Percentiles rank a stretch among this genome's conserved stretches.
phyloP scores from a whole-genome alignment of 1,140 invertebrate genomes.

The Maconellicoccus hirsutus region DNA sequence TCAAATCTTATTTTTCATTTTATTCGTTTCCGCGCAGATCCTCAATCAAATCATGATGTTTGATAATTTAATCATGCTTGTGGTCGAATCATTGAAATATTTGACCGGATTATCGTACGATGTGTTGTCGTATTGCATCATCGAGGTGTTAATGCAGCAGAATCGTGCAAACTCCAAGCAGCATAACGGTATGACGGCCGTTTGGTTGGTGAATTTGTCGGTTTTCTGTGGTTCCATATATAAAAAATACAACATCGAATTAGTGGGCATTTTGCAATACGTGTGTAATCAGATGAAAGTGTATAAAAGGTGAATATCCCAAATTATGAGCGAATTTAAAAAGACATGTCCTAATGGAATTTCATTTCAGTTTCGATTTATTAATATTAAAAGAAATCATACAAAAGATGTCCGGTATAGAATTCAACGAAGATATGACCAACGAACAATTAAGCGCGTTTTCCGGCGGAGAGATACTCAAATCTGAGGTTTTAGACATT shows the following conservation, averaged over 20 bases:
- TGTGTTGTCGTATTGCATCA: constrained; percentile 87
- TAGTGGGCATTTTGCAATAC: constrained; percentile 90
- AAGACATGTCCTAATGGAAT: neutral
- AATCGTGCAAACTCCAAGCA: constrained; percentile 67
- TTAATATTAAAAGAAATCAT: constrained; percentile 95
- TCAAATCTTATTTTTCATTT: constrained; percentile 25
- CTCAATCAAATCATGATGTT: constrained; percentile 90
- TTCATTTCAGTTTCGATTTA: constrained; percentile 68
- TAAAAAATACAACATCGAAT: constrained; percentile 94
- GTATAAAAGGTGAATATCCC: constrained; percentile 64
- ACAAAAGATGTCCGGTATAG: constrained; percentile 98
- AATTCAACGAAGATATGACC: constrained; percentile 92
- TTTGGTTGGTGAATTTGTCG: constrained; percentile 88
- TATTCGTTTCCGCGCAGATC: constrained; percentile 43
- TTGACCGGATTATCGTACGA: constrained; percentile 92
- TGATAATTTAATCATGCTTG: constrained; percentile 92
- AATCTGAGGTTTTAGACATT: constrained; percentile 62
- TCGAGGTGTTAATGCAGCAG: constrained; percentile 75
- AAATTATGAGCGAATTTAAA: neutral
- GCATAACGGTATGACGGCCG: constrained; percentile 84
- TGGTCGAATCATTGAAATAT: constrained; percentile 96
- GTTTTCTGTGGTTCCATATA: constrained; percentile 91
- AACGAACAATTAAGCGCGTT: constrained; percentile 90
- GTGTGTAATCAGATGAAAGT: constrained; percentile 94
- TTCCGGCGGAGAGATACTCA: constrained; percentile 87